Base-by-base conservation (phyloP, 2,888 invertebrate species). In the Panopea generosa region DNA sequence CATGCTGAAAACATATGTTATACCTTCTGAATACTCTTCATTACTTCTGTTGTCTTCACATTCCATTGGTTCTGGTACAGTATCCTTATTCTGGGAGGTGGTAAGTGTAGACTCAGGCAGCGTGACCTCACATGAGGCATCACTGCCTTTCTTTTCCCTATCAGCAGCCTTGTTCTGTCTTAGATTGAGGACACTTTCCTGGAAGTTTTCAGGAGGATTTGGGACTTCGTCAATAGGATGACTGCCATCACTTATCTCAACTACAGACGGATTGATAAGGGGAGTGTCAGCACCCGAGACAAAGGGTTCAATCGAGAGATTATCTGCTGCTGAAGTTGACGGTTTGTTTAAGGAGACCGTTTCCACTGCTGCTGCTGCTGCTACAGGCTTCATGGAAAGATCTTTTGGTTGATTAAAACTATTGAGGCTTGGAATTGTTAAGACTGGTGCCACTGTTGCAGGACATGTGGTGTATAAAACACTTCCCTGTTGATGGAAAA, bases 161-260 rank as follows among this genome's bases (percentile, higher is more conserved):
- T 53, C 43, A 2, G 33, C 38, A 50, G 57, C 67, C n/a, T n/a
- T 57, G 26, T 57, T 67, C 16, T 45, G 57, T 20, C 47, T 67
- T 6, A 67, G 26, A 18, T 56, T 56, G 7, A 56, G 56, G 1
- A 56, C 56, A 38, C 26, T 56, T 24, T 56, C 56, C 18, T n/a
- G 45, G 50, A 67, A 67, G 33, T 26, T 50, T 33, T 33, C 49
- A 16, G 9, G n/a, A 9, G 4, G 33, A 33, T 33, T 33, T n/a
- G n/a, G n/a, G n/a, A n/a, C n/a, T 33, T 11, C 11, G 33, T 33
- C 33, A 4, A 33, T 33, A 7, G 4, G 33, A 11, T 4, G 33
- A 33, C 33, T 33, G 4, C 6, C 11, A 11, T 33, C 6, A 7
- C 11, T 33, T 7, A 33, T 33, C 33, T 33, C 33, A 33, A 33